A percentile compares a stretch with the other conserved stretches of the same genome.
Conservation (phyloP, 1,140 invertebrate genomes). For the Pachyrhynchus sulphureomaculatus region DNA sequence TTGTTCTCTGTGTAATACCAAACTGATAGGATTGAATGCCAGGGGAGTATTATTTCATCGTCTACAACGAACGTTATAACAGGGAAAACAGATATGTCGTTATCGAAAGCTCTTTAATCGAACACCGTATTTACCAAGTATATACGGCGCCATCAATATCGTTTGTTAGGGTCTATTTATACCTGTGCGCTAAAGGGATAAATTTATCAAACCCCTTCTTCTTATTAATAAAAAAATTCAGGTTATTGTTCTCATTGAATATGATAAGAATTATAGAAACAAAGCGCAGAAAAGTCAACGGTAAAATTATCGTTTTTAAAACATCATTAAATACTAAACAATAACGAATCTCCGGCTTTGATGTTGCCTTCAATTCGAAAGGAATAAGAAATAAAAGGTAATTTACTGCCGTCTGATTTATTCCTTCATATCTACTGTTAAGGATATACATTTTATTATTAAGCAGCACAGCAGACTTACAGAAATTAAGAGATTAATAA, state of each 20-base stretch:
- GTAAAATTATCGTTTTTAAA: conserved; percentile 18
- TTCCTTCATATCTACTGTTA: conserved; percentile 3
- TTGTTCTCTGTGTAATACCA: conserved; percentile 15
- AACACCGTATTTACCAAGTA: conserved; percentile 12
- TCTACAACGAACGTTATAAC: conserved; percentile 16
- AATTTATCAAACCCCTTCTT: conserved; percentile 13
- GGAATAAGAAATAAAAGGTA: conserved; percentile 22
- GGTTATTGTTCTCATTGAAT: conserved; percentile 2
- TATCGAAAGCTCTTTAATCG: conserved; percentile 26
- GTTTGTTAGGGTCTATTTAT: conserved; percentile 16
- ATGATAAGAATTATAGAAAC: conserved; percentile 3
- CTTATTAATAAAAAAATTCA: background rate
- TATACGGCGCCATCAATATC: conserved; percentile 11
- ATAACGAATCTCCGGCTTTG: conserved; percentile 21
- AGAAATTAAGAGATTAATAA: background rate
- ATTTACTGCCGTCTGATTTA: conserved; percentile 16
- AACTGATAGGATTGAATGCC: conserved; percentile 20
- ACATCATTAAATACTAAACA: conserved; percentile 23
- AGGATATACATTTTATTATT: conserved; percentile 13
- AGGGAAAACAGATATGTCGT: conserved; percentile 23
- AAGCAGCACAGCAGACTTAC: background rate
- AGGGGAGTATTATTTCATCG: conserved; percentile 16
- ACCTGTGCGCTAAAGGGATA: conserved; percentile 6
- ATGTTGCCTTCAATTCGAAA: conserved; percentile 16
- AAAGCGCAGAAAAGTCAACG: conserved; percentile 35